A percentile compares a stretch with the other conserved stretches of the same genome.
Evolutionary conservation across 2,113 vertebrate genomes (phyloP).

Genomic region (Esox niger): DNA sequence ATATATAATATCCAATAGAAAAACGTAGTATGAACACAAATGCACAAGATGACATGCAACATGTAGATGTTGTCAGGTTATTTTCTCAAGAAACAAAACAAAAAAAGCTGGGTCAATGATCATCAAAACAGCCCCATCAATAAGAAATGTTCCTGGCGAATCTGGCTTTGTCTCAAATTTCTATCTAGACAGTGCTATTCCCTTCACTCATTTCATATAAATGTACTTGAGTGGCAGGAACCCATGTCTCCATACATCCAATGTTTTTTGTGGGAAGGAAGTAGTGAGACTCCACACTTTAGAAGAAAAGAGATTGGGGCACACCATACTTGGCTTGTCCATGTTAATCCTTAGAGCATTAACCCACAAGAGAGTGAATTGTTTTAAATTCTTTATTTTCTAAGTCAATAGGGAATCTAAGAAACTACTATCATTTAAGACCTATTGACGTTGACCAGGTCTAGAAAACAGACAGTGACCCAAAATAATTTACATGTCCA

Average conservation of each 20-base stretch:
- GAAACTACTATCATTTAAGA: slow-evolving; percentile 69
- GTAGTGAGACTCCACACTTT: too few species aligned
- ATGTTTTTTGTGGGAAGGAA: too few species aligned
- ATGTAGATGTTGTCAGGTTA: slow-evolving; percentile 47
- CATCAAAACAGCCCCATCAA: slow-evolving; percentile 32
- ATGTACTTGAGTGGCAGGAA: too few species aligned
- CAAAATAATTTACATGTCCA: slow-evolving; percentile 67
- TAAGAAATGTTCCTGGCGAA: slow-evolving; percentile 42
- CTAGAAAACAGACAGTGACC: slow-evolving; percentile 59
- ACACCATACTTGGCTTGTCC: slow-evolving; percentile 18
- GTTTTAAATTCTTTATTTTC: slow-evolving; percentile 72
- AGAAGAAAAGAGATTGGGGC: neutral
- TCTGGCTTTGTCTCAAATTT: neutral
- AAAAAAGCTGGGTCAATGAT: slow-evolving; percentile 41
- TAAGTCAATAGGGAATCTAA: slow-evolving; percentile 73
- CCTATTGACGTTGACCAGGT: slow-evolving; percentile 63
- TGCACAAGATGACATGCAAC: slow-evolving; percentile 63
- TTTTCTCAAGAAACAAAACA: slow-evolving; percentile 29
- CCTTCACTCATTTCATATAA: too few species aligned
- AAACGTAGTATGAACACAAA: slow-evolving; percentile 68
- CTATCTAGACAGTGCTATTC: too few species aligned
- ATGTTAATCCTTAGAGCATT: slow-evolving; percentile 45
- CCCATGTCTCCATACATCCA: too few species aligned
- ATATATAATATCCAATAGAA: slow-evolving; percentile 65
- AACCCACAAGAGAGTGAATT: slow-evolving; percentile 64